Evolutionary conservation across 2,888 invertebrate genomes (phyloP).

Genomic region (Neria commutata): DNA sequence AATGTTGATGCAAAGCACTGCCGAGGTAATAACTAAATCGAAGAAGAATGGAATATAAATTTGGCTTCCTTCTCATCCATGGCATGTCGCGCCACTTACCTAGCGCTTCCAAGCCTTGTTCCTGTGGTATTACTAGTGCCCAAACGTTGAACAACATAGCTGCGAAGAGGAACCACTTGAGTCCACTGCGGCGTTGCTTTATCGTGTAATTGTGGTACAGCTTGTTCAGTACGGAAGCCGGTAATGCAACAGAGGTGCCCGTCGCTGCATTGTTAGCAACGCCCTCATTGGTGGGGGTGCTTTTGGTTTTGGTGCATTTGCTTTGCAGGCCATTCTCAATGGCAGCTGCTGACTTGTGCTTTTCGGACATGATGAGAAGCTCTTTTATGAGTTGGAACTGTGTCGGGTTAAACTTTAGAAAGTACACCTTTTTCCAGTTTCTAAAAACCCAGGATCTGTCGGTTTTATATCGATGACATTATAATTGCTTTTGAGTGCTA

Average conservation of each 20-base stretch:
- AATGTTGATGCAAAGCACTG: slow-evolving; percentile 33
- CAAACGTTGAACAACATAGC: slow-evolving; percentile 72
- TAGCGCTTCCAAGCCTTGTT: slow-evolving; percentile 58
- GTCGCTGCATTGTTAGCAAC: slow-evolving; percentile 38
- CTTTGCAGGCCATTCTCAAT: slow-evolving; percentile 40
- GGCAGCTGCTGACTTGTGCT: slow-evolving; percentile 31
- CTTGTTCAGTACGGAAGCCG: slow-evolving; percentile 70
- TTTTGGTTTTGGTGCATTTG: slow-evolving; percentile 29
- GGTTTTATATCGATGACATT: too few species aligned
- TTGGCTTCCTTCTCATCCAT: background rate
- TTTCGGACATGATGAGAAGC: slow-evolving; percentile 38
- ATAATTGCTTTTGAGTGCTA: too few species aligned
- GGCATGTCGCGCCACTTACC: slow-evolving; percentile 43
- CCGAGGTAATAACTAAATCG: slow-evolving; percentile 31
- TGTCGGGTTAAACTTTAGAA: too few species aligned
- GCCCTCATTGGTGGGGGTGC: slow-evolving; percentile 28
- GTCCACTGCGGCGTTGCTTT: slow-evolving; percentile 73
- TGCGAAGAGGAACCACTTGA: slow-evolving; percentile 72
- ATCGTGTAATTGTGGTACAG: slow-evolving; percentile 75
- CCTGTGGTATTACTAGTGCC: slow-evolving; percentile 66
- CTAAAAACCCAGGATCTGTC: too few species aligned
- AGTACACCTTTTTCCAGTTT: too few species aligned
- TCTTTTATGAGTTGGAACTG: background rate
- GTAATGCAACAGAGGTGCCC: slow-evolving; percentile 53
- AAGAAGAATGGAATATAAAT: background rate